Base-by-base conservation (phyloP, 2,888 invertebrate genomes). In the Tinea semifulvella region DNA sequence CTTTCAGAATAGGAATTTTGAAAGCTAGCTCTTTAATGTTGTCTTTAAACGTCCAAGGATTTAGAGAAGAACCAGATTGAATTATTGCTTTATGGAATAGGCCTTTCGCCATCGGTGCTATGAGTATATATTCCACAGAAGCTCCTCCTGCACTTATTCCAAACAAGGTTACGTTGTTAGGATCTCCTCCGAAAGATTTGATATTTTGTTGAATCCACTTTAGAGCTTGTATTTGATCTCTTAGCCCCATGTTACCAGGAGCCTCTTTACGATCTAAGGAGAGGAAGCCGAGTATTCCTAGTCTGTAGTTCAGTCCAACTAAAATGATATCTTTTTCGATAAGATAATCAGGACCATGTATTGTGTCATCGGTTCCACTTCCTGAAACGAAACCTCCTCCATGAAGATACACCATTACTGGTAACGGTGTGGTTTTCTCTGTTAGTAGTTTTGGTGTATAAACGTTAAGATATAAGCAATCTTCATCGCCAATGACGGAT, bases 391-490 rank as follows among this genome's bases (percentile, higher is more conserved):
- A 82, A 1, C 81, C 82, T 3, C 82, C 82, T 14, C 81, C 81
- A 48, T 82, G 82, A 6, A 76, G 52, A 48, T 65, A 80, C 1
- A 81, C 68, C 80, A 82, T 81, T 0, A 82, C 80, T 2, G 82
- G 76, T 8, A 40, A 22, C 2, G 51, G 50, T 8, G 49, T 19
- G 5, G 48, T 36, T 8, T 49, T 51, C 16, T 50, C 47, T 6
- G 55, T 42, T 1, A 68, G 66, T 49, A 84, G 54, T 47, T 60
- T 71, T 1, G 87, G 86, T 13, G 86, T 84, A 56, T 86, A 89
- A 0, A 90, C 85, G 59, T 90, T 90, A 16, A 90, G 60, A 53
- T 85, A 88, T 4, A 90, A 70, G 50, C 90, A 90, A 57, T 87
- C 86, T 56, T 86, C 86, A 50, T 75, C 71, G 14, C 86, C 86